Conservation (phyloP, 2,113 vertebrate species). For the Delphinus delphis region DNA sequence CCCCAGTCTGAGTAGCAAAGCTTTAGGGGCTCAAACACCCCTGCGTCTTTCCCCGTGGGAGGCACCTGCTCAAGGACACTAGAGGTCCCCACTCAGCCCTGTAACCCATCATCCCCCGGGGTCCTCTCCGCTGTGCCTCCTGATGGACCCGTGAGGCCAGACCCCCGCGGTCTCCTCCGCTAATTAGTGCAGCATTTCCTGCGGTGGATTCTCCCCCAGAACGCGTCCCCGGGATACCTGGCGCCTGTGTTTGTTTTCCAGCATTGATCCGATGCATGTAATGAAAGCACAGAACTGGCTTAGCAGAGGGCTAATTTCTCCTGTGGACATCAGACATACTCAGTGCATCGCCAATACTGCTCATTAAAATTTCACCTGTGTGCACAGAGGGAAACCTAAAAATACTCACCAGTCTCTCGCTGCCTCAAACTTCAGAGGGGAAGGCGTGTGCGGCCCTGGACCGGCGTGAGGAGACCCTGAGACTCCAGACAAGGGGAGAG, state of each 20-base stretch:
- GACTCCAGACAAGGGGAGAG: background rate
- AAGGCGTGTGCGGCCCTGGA: background rate
- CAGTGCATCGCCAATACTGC: background rate
- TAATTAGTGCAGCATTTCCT: too few relatives aligned
- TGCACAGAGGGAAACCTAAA: background rate
- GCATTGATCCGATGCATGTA: background rate
- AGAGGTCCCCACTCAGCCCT: too few relatives aligned
- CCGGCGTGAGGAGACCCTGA: background rate
- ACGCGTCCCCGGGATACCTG: background rate
- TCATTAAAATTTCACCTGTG: background rate
- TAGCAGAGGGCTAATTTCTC: background rate
- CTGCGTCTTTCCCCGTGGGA: too few relatives aligned
- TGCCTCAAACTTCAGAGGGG: background rate
- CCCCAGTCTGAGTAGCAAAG: too few relatives aligned
- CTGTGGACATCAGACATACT: background rate
- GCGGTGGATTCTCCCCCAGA: too few relatives aligned
- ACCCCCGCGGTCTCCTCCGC: too few relatives aligned
- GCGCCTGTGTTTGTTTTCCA: background rate
- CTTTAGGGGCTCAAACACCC: too few relatives aligned
- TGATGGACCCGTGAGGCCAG: too few relatives aligned
- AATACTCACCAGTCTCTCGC: background rate
- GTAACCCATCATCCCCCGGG: too few relatives aligned
- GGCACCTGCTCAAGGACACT: too few relatives aligned
- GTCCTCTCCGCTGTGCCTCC: too few relatives aligned
- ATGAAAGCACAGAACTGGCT: background rate